These are phyloP conservation scores for Polydrusus cervinus DNA, from an alignment of 2,888 invertebrate species.

Conservation along the genomic window DNA sequence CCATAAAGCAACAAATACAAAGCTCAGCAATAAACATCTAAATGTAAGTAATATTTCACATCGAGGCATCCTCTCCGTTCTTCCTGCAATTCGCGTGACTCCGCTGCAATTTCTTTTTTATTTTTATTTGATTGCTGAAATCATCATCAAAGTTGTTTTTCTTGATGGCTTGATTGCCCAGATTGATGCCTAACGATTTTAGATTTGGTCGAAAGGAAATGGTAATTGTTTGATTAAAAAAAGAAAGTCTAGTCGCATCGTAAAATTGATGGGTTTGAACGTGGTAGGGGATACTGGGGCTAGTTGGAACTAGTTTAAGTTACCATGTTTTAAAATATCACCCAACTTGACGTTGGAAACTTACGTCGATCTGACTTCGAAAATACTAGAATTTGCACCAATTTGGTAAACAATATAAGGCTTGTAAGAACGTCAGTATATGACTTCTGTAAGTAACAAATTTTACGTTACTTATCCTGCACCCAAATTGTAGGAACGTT, in stretches of 20 bases:
- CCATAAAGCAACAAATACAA: slow-evolving; percentile 39
- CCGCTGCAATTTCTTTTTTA: slow-evolving; percentile 29
- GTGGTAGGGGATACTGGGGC: no score
- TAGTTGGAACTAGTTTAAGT: no score
- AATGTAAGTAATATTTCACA: slow-evolving; percentile 42
- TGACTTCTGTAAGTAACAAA: no score
- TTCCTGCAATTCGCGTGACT: slow-evolving; percentile 48
- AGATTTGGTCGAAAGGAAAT: slow-evolving; percentile 22
- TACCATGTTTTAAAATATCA: no score
- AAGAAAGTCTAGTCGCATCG: slow-evolving; percentile 16
- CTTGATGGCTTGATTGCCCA: slow-evolving; percentile 41
- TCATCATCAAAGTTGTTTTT: slow-evolving; percentile 30
- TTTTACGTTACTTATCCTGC: no score
- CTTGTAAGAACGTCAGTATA: no score
- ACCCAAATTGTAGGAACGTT: no score
- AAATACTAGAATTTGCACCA: no score
- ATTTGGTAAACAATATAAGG: no score
- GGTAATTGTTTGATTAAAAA: slow-evolving; percentile 23
- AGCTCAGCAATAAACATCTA: slow-evolving; percentile 38
- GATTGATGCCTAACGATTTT: slow-evolving; percentile 43
- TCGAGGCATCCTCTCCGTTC: slow-evolving; percentile 37
- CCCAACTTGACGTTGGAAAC: no score
- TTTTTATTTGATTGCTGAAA: slow-evolving; percentile 42
- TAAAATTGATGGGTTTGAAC: slow-evolving; percentile 3
- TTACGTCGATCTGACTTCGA: no score